phyloP scores from a whole-genome alignment of 2,113 vertebrate genomes.

The Chloropsis hardwickii region DNA sequence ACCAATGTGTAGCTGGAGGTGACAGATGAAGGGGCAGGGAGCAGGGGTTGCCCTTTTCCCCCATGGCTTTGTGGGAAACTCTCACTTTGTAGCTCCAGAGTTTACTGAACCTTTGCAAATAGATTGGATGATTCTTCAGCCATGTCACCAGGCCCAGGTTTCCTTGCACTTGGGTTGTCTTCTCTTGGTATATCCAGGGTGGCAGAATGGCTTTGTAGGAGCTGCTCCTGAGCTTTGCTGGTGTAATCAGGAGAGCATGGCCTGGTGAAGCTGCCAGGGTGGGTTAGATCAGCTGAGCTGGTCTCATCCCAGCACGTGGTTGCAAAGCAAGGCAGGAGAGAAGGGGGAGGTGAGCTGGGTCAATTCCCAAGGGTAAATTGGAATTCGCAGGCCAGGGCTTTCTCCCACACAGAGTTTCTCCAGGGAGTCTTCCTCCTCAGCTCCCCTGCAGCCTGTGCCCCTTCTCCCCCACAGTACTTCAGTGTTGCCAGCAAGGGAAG shows the following conservation, averaged over 20 bases:
- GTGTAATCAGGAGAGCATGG: background rate
- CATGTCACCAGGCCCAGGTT: background rate
- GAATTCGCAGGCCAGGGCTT: background rate
- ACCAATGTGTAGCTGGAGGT: background rate
- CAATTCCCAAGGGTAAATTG: accelerated
- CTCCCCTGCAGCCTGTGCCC: background rate
- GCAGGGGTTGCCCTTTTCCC: background rate
- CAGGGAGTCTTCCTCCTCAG: background rate
- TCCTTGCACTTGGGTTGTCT: background rate
- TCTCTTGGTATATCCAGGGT: background rate
- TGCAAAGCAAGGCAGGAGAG: background rate
- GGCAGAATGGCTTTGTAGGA: background rate
- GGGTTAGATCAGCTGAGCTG: background rate
- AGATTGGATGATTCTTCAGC: background rate
- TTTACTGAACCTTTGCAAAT: background rate
- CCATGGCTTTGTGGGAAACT: background rate
- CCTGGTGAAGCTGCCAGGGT: background rate
- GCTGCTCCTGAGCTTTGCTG: background rate
- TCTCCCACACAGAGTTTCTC: background rate
- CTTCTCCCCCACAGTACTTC: background rate
- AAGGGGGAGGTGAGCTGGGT: background rate
- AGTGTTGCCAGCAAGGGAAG: background rate
- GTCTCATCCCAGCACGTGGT: background rate
- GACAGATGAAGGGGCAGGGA: background rate
- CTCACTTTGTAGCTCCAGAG: background rate